phyloP scores from a whole-genome alignment of 2,113 vertebrate genomes.

The Etheostoma spectabile region DNA sequence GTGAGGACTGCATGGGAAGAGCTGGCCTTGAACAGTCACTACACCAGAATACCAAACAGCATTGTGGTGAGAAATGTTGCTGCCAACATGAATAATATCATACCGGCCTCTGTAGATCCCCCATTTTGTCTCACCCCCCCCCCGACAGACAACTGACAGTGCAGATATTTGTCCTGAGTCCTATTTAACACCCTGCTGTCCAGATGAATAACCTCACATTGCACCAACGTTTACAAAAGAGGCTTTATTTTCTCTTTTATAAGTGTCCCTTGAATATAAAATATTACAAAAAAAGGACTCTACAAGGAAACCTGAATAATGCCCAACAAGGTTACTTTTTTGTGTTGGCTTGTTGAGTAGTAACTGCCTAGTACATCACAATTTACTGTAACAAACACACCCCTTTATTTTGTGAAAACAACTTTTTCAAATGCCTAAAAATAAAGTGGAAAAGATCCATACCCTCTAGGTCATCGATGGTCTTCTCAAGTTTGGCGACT shows the following conservation, averaged over 20 bases:
- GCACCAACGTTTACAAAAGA: not conserved
- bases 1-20: slow-evolving; percentile 23
- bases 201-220: slow-evolving; percentile 26
- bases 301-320: not conserved
- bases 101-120: not conserved
- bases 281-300: not conserved
- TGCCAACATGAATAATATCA: slow-evolving; percentile 48
- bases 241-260: not conserved
- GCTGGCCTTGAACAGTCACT: slow-evolving; percentile 47
- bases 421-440: not conserved
- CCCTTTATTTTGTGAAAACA: not conserved
- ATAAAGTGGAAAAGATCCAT: slow-evolving; percentile 73
- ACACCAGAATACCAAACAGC: slow-evolving; percentile 45
- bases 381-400: not conserved
- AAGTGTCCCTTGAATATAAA: not conserved
- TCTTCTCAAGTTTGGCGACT: slow-evolving; percentile 99
- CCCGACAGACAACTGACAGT: not conserved
- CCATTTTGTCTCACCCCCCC: not conserved
- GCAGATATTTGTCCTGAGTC: slow-evolving; percentile 22
- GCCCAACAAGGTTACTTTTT: not conserved
- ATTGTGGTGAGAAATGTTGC: slow-evolving; percentile 41
- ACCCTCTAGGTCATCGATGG: slow-evolving; percentile 99
- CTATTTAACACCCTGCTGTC: slow-evolving; percentile 10
- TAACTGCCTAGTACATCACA: not conserved
- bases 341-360: not conserved